These are phyloP conservation scores for Eilema caniola DNA, from an alignment of 2,888 invertebrate species.

Conservation along the genomic window DNA sequence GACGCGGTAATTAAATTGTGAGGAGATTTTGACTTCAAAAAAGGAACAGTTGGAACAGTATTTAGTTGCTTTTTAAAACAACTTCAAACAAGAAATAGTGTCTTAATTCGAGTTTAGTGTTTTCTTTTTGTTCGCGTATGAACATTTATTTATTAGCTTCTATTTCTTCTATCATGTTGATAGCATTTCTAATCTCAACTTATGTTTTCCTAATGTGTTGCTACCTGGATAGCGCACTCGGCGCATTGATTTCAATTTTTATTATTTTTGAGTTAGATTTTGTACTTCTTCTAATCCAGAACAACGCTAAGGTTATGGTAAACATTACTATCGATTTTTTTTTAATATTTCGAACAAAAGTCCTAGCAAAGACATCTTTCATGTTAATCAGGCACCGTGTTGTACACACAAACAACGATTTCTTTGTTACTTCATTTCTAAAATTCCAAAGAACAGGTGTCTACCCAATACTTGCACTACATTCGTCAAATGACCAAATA, in stretches of 20 bases:
- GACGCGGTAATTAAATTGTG: conserved; percentile 30
- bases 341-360: not conserved
- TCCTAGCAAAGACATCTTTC: not conserved
- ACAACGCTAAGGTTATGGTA: too few relatives aligned
- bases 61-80: not conserved
- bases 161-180: too few relatives aligned
- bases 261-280: too few relatives aligned
- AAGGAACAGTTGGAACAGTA: not conserved
- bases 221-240: too few relatives aligned
- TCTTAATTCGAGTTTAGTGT: not conserved
- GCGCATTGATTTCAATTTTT: too few relatives aligned
- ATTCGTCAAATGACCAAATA: conserved; percentile 26
- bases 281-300: too few relatives aligned
- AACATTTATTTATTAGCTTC: too few relatives aligned
- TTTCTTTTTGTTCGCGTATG: not conserved
- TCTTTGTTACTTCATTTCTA: not conserved
- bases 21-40: conserved; percentile 4
- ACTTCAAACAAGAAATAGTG: not conserved
- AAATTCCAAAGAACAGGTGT: conserved; percentile 17
- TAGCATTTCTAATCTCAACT: too few relatives aligned
- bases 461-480: conserved; percentile 3
- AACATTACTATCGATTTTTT: too few relatives aligned
- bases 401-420: not conserved
- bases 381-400: not conserved
- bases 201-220: too few relatives aligned